These are phyloP conservation scores for Chitala chitala DNA, from an alignment of 2,113 vertebrate species.

Conservation along the genomic window DNA sequence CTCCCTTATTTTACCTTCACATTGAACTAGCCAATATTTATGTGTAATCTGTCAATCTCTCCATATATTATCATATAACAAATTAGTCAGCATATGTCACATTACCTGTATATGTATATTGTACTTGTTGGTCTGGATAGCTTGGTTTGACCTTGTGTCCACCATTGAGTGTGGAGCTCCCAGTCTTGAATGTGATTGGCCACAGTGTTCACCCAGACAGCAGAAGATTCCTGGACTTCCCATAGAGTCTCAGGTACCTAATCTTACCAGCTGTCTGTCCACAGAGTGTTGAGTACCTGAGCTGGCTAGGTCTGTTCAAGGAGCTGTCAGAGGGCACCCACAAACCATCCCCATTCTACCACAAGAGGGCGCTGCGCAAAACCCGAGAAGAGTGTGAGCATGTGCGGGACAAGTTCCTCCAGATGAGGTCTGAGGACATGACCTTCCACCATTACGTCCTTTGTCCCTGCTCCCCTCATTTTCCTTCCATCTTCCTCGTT, in stretches of 20 bases:
- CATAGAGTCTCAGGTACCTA: too few species aligned
- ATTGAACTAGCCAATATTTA: too few species aligned
- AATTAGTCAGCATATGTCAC: too few species aligned
- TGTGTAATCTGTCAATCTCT: too few species aligned
- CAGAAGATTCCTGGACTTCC: not conserved
- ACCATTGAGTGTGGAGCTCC: too few species aligned
- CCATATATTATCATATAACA: too few species aligned
- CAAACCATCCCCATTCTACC: constrained; percentile 68
- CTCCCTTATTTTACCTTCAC: not conserved
- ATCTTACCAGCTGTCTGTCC: constrained; percentile 2
- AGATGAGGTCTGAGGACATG: constrained; percentile 57
- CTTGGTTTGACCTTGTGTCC: too few species aligned
- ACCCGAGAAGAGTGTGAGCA: constrained; percentile 64
- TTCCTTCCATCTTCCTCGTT: not conserved
- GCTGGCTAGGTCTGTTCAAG: constrained; percentile 71
- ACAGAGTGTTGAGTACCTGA: constrained; percentile 68
- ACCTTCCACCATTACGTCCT: not conserved
- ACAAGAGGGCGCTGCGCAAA: constrained; percentile 60
- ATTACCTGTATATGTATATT: too few species aligned
- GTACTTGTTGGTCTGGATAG: too few species aligned
- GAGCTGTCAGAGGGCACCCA: constrained; percentile 58
- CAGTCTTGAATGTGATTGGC: not conserved
- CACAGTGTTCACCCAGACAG: too few species aligned
- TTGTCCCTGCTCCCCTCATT: too few species aligned
- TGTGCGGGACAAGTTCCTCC: constrained; percentile 60